phyloP scores from a whole-genome alignment of 1,140 invertebrate species.

The Ladona fulva region DNA sequence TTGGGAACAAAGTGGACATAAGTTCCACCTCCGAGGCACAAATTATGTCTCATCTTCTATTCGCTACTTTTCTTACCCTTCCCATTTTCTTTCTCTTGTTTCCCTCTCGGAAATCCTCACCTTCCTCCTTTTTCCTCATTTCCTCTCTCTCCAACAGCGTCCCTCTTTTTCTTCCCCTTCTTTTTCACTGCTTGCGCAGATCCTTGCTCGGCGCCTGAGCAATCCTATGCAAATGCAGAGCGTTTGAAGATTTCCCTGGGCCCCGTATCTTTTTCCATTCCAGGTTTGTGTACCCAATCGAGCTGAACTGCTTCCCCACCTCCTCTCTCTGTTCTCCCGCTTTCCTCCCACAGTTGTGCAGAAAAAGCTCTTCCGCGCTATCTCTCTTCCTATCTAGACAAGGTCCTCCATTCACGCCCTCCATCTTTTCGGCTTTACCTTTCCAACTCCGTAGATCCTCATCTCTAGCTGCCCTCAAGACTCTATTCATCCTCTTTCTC shows the following conservation, averaged over 20 bases:
- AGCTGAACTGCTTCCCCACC: neutral
- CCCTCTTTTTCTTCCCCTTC: neutral
- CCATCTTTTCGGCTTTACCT: too few relatives aligned
- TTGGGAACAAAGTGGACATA: neutral
- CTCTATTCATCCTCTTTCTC: too few relatives aligned
- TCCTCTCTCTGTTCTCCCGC: neutral
- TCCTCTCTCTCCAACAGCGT: neutral
- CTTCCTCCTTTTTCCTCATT: neutral
- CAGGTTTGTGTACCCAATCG: constrained; percentile 7
- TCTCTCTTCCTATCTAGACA: too few relatives aligned
- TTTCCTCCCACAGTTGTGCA: neutral
- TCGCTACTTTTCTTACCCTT: neutral
- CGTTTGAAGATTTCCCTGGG: constrained; percentile 7
- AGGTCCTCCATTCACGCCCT: too few relatives aligned
- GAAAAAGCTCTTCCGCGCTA: too few relatives aligned
- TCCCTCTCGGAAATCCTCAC: neutral
- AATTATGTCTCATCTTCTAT: neutral
- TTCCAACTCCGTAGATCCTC: too few relatives aligned
- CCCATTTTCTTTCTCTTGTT: neutral
- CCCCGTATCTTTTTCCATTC: constrained; percentile 8
- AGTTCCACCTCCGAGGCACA: neutral
- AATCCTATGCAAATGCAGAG: constrained; percentile 1
- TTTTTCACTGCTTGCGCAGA: neutral
- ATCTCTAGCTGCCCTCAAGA: too few relatives aligned
- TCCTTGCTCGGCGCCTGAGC: neutral